Conservation (phyloP, 1,140 invertebrate species). For the Bombus difficillimus region DNA sequence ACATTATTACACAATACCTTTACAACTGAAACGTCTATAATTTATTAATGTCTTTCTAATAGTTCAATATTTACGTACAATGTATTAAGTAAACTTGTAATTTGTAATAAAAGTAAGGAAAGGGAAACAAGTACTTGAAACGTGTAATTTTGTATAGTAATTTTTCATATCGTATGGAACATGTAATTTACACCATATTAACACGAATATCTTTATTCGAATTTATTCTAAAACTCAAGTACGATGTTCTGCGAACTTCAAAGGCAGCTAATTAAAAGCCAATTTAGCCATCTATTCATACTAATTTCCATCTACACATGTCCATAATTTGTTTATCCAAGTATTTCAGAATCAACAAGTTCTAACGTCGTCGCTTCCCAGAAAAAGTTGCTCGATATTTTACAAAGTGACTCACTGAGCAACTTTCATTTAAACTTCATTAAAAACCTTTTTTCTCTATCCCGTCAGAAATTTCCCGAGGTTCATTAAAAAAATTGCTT, state of each 20-base stretch:
- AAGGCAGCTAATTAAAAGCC: no score
- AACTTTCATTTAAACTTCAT: slow-evolving; percentile 20
- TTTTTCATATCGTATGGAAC: background rate
- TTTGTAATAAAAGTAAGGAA: no score
- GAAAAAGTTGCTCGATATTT: background rate
- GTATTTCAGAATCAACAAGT: background rate
- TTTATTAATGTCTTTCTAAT: no score
- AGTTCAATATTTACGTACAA: no score
- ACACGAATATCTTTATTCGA: no score
- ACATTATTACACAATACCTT: no score
- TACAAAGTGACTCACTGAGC: background rate
- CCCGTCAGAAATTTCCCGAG: background rate
- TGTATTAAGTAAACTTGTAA: no score
- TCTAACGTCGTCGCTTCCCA: background rate
- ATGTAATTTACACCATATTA: background rate
- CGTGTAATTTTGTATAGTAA: background rate
- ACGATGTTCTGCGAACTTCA: no score
- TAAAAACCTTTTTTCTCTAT: slow-evolving; percentile 1
- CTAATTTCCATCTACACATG: background rate
- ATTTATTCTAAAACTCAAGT: no score
- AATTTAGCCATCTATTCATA: background rate
- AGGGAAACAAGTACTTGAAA: no score
- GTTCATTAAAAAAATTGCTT: background rate
- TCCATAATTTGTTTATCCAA: background rate
- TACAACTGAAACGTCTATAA: no score